Conservation (phyloP, 2,888 invertebrate genomes). For the Melieria omissa region DNA sequence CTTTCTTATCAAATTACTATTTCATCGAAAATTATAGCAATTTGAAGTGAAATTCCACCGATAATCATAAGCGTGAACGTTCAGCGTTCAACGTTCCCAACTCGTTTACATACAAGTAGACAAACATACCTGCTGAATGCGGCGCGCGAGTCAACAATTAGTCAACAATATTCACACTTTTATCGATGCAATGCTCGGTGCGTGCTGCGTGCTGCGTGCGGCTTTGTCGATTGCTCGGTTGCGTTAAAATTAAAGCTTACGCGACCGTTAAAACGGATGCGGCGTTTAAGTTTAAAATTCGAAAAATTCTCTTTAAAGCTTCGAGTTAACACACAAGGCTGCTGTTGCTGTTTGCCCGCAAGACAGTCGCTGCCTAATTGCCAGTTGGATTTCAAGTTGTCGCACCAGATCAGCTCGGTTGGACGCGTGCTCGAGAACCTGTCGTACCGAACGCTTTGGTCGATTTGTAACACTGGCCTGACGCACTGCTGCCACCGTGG, state of each 20-base stretch:
- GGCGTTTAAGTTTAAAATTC: neutral
- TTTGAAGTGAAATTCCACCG: no score
- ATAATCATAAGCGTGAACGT: no score
- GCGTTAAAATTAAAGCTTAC: slow-evolving; percentile 7
- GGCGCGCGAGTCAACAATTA: neutral
- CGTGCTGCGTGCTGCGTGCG: neutral
- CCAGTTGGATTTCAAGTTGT: no score
- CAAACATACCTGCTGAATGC: slow-evolving; percentile 18
- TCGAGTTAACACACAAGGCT: slow-evolving; percentile 10
- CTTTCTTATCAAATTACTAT: no score
- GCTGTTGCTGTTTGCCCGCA: neutral
- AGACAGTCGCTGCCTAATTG: no score
- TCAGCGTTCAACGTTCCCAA: no score
- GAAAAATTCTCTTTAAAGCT: neutral
- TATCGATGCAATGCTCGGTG: no score
- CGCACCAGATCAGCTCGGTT: no score
- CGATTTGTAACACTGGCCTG: slow-evolving; percentile 34
- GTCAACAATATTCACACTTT: no score
- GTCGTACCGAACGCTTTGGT: slow-evolving; percentile 29
- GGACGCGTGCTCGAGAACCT: slow-evolving; percentile 20
- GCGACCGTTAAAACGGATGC: no score
- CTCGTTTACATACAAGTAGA: neutral
- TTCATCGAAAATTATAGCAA: no score
- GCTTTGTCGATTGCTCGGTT: neutral
- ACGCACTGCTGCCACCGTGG: slow-evolving; percentile 15